Conservation (phyloP, 2,888 invertebrate species). For the Lydus trimaculatus region DNA sequence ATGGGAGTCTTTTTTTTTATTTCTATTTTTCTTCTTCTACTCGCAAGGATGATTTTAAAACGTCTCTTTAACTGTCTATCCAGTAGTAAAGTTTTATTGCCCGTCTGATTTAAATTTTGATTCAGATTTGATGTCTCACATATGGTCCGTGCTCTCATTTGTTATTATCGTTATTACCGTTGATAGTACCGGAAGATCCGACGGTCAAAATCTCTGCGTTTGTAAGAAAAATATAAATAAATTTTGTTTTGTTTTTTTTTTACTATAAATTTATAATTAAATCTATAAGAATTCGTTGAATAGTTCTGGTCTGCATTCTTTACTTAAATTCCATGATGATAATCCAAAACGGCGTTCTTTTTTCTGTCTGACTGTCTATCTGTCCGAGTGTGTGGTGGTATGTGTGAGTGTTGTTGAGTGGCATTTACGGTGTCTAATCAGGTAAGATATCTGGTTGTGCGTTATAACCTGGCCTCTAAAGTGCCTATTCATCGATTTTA, state of each 20-base stretch:
- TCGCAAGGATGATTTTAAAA: constrained; percentile 49
- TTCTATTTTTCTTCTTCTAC: too few relatives aligned
- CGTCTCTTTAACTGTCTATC: constrained; percentile 49
- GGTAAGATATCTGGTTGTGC: constrained; percentile 49
- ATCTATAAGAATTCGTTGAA: constrained; percentile 34
- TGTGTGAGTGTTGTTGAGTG: constrained; percentile 47
- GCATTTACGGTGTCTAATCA: constrained; percentile 52
- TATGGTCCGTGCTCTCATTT: constrained; percentile 30
- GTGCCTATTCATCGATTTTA: constrained; percentile 59
- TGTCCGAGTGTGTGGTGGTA: background rate
- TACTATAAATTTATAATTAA: constrained; percentile 30
- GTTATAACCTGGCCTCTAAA: constrained; percentile 43
- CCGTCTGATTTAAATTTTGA: constrained; percentile 44
- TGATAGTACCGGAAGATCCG: background rate
- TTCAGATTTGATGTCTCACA: constrained; percentile 37
- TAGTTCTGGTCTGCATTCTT: constrained; percentile 41
- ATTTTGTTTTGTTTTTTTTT: constrained; percentile 4
- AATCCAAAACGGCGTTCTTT: constrained; percentile 45
- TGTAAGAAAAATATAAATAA: too few relatives aligned
- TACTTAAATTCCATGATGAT: constrained; percentile 50
- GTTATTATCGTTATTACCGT: background rate
- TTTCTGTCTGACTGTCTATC: background rate
- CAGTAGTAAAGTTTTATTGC: constrained; percentile 45
- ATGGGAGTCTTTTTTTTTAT: constrained; percentile 43
- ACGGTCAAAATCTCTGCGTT: background rate